phyloP scores from a whole-genome alignment of 2,113 vertebrate species.

The Sander vitreus region DNA sequence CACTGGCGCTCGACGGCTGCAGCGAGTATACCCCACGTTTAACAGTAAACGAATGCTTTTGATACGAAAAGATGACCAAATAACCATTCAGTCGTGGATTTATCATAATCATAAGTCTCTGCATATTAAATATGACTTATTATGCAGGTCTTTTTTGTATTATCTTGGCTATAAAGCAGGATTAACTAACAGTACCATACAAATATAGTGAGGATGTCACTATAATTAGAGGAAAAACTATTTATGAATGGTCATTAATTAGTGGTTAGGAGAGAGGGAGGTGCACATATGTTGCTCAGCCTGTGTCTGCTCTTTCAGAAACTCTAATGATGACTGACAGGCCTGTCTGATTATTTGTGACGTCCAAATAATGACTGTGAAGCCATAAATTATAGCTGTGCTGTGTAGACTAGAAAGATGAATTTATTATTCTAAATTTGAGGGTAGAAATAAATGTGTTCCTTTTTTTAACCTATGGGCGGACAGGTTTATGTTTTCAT shows the following conservation, averaged over 20 bases:
- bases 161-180: background rate
- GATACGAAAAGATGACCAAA: too few species aligned
- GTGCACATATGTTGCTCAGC: slow-evolving; percentile 3
- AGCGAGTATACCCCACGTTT: too few species aligned
- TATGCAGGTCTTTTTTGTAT: background rate
- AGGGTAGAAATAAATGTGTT: background rate
- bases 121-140: too few species aligned
- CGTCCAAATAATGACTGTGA: background rate
- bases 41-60: too few species aligned
- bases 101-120: too few species aligned
- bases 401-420: slow-evolving; percentile 7
- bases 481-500: slow-evolving; percentile 24
- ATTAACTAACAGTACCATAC: background rate
- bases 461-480: background rate
- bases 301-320: slow-evolving; percentile 6
- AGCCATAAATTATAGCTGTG: background rate
- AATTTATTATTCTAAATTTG: background rate
- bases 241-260: slow-evolving; percentile 26
- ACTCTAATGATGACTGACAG: slow-evolving; percentile 36
- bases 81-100: too few species aligned
- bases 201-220: background rate
- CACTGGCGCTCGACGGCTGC: too few species aligned
- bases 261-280: background rate
- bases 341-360: slow-evolving; percentile 12
- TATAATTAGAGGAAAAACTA: slow-evolving; percentile 12